Evolutionary conservation across 2,888 invertebrate genomes (phyloP).

Genomic region (Leptarthrus brevirostris): DNA sequence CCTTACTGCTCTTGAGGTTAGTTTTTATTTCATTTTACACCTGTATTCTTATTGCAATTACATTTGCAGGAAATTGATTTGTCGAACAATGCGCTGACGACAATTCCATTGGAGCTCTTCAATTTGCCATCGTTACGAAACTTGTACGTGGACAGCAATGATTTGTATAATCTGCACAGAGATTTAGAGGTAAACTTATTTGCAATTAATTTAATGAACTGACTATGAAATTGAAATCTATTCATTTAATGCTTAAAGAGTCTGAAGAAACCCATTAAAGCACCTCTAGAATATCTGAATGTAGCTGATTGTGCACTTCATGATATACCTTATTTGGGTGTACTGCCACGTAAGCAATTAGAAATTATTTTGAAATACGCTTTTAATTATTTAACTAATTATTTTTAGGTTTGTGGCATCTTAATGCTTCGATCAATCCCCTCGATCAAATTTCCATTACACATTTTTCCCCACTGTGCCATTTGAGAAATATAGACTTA

Average conservation of each 20-base stretch:
- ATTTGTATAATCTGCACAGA: conserved; percentile 59
- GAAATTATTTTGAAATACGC: conserved; percentile 21
- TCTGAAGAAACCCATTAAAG: conserved; percentile 69
- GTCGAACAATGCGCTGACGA: conserved; percentile 64
- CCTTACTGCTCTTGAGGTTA: conserved; percentile 64
- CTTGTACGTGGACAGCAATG: too few species aligned
- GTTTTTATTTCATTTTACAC: conserved; percentile 13
- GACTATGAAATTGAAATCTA: too few species aligned
- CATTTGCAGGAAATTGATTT: conserved; percentile 65
- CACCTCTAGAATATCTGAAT: conserved; percentile 72
- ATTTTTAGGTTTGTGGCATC: conserved; percentile 67
- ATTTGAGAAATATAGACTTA: conserved; percentile 71
- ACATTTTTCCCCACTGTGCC: conserved; percentile 74
- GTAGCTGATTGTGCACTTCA: conserved; percentile 72
- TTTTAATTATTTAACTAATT: conserved; percentile 39
- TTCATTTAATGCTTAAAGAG: conserved; percentile 56
- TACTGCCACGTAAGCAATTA: conserved; percentile 67
- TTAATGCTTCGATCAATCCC: conserved; percentile 75
- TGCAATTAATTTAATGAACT: too few species aligned
- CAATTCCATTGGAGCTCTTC: conserved; percentile 66
- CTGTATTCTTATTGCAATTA: neutral
- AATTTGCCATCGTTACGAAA: conserved; percentile 71
- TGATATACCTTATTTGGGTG: conserved; percentile 72
- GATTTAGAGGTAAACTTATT: conserved; percentile 61
- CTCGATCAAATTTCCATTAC: conserved; percentile 66